These are phyloP conservation scores for Druceiella hillmani DNA, from an alignment of 2,888 invertebrate genomes.

Conservation along the genomic window DNA sequence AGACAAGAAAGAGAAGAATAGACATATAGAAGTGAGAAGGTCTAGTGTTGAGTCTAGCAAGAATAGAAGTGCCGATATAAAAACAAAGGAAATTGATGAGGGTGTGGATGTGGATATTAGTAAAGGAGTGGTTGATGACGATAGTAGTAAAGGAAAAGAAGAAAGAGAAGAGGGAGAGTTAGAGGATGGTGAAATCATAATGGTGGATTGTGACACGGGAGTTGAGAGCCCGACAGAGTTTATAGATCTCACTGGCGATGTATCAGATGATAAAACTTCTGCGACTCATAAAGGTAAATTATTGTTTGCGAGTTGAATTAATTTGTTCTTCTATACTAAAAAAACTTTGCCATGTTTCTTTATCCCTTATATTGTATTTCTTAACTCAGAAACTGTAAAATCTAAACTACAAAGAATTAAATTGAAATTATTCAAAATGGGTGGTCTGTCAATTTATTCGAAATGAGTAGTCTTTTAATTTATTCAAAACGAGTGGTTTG, in stretches of 20 bases:
- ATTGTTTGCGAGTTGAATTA: too few relatives aligned
- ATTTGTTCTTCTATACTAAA: too few relatives aligned
- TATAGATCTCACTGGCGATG: constrained; percentile 55
- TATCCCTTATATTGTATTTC: too few relatives aligned
- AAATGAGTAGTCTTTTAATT: too few relatives aligned
- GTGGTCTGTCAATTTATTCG: too few relatives aligned
- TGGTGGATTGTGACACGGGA: too few relatives aligned
- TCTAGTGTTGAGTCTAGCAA: constrained; percentile 32
- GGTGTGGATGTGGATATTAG: constrained; percentile 1
- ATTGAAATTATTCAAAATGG: too few relatives aligned
- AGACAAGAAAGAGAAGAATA: constrained; percentile 31
- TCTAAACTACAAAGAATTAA: too few relatives aligned
- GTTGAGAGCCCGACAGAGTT: constrained; percentile 50
- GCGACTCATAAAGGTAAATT: constrained; percentile 20
- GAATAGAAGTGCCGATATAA: constrained; percentile 27
- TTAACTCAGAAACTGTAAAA: too few relatives aligned
- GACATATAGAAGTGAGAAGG: constrained; percentile 32
- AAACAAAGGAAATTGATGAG: constrained; percentile 13
- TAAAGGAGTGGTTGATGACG: constrained; percentile 1
- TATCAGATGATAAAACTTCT: constrained; percentile 46
- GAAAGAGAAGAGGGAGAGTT: constrained; percentile 31
- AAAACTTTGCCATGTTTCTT: too few relatives aligned
- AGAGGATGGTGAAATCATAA: constrained; percentile 37
- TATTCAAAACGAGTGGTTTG: too few relatives aligned
- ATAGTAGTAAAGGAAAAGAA: constrained; percentile 23